Evolutionary conservation across 2,888 invertebrate species (phyloP).

Genomic region (Oscheius onirici): DNA sequence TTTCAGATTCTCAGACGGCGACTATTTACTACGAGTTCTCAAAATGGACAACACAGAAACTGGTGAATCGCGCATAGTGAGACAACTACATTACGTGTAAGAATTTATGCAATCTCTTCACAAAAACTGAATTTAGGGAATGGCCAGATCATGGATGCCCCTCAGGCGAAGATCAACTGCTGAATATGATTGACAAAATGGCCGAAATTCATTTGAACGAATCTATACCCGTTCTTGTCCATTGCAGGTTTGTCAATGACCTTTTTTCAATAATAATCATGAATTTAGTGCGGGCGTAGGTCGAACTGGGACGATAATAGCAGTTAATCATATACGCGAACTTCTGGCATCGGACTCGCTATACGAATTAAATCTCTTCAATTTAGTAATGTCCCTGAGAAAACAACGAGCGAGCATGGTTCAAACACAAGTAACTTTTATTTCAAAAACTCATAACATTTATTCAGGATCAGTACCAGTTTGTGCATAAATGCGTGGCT

Average conservation of each 20-base stretch:
- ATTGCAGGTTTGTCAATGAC: constrained; percentile 56
- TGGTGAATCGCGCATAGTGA: constrained; percentile 39
- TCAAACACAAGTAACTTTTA: constrained; percentile 56
- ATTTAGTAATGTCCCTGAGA: constrained; percentile 57
- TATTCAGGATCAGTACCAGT: constrained; percentile 63
- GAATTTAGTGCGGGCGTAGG: constrained; percentile 64
- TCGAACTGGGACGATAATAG: constrained; percentile 67
- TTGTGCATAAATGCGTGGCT: constrained; percentile 62
- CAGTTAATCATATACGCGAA: constrained; percentile 59
- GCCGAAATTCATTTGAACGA: constrained; percentile 39
- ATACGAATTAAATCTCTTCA: constrained; percentile 48
- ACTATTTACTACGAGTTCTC: constrained; percentile 54
- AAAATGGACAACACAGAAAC: constrained; percentile 47
- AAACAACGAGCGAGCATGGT: constrained; percentile 64
- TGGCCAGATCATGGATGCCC: constrained; percentile 70
- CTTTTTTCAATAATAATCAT: not conserved
- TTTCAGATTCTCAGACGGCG: constrained; percentile 43
- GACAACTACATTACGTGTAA: constrained; percentile 62
- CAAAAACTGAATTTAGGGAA: constrained; percentile 43
- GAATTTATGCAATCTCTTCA: not conserved
- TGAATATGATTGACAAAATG: constrained; percentile 65
- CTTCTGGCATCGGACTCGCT: constrained; percentile 46
- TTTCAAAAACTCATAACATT: not conserved
- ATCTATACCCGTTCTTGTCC: constrained; percentile 57
- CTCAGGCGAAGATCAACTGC: constrained; percentile 56